phyloP scores from a whole-genome alignment of 2,888 invertebrate species.

The Lacanobia wlatinum region DNA sequence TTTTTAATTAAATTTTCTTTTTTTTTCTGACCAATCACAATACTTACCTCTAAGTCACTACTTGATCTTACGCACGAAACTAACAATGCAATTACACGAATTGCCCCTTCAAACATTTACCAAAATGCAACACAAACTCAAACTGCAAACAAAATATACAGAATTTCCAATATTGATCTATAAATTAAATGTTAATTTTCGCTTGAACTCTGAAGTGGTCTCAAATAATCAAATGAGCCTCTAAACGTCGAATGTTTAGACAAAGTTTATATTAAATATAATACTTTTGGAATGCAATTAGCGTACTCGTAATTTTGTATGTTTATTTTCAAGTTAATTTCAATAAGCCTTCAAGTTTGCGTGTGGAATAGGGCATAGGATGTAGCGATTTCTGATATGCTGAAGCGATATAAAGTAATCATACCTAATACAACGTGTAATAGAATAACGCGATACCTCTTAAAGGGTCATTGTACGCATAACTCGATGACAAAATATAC shows the following conservation, averaged over 20 bases:
- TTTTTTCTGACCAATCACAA: too few species aligned
- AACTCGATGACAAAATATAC: too few species aligned
- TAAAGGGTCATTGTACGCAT: too few species aligned
- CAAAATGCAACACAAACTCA: slow-evolving; percentile 25
- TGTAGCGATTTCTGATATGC: slow-evolving; percentile 12
- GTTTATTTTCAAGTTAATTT: slow-evolving; percentile 78
- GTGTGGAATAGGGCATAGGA: not conserved
- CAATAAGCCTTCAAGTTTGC: slow-evolving; percentile 67
- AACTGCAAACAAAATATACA: slow-evolving; percentile 25
- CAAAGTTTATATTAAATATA: slow-evolving; percentile 59
- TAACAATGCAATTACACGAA: not conserved
- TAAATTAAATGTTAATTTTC: slow-evolving; percentile 34
- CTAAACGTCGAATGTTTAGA: slow-evolving; percentile 27
- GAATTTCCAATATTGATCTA: slow-evolving; percentile 36
- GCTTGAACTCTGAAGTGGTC: slow-evolving; percentile 37
- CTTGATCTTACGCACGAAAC: not conserved
- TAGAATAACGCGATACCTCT: too few species aligned
- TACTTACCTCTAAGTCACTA: not conserved
- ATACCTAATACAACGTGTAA: too few species aligned
- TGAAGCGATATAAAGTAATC: not conserved
- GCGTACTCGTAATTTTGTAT: slow-evolving; percentile 72
- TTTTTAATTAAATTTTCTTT: too few species aligned
- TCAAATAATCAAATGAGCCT: slow-evolving; percentile 45
- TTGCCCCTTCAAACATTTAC: not conserved
- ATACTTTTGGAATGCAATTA: slow-evolving; percentile 75